Percentiles rank a stretch among this genome's conserved stretches.
phyloP scores from a whole-genome alignment of 2,113 vertebrate species.

The Trogon melanurus region DNA sequence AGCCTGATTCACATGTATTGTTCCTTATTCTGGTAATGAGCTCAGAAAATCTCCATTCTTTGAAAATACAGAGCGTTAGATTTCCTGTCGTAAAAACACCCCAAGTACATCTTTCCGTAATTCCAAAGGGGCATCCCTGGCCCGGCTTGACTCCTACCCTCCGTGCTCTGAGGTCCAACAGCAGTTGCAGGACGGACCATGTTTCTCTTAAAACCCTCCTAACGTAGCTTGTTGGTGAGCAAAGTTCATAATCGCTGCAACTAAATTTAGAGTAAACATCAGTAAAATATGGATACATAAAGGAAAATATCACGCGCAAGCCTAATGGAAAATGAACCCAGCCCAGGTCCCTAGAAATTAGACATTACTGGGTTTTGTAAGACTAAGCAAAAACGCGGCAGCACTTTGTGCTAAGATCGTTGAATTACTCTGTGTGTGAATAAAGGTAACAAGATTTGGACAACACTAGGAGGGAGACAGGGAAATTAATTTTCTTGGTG shows the following conservation, averaged over 20 bases:
- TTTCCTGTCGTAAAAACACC: not conserved
- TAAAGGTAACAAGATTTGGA: constrained; percentile 33
- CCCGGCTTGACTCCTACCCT: not conserved
- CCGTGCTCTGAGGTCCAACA: not conserved
- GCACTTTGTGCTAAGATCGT: not conserved
- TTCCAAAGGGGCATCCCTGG: not conserved
- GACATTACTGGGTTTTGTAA: not conserved
- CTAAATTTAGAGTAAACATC: not conserved
- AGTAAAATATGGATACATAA: not conserved
- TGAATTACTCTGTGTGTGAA: constrained; percentile 4
- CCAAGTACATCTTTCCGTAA: not conserved
- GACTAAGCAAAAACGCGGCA: not conserved
- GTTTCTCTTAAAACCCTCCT: not conserved
- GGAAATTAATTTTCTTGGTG: constrained; percentile 47
- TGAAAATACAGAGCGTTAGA: not conserved
- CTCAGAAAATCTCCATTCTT: not conserved
- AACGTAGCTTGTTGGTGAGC: not conserved
- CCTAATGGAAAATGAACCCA: not conserved
- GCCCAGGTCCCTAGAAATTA: not conserved
- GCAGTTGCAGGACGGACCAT: not conserved
- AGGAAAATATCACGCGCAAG: not conserved
- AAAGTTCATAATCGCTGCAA: not conserved
- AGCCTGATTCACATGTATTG: not conserved
- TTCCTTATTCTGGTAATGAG: not conserved
- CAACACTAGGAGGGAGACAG: not conserved